Base-by-base conservation (phyloP, 2,797 vertebrate species). In the Pseudomugil gertrudae region DNA sequence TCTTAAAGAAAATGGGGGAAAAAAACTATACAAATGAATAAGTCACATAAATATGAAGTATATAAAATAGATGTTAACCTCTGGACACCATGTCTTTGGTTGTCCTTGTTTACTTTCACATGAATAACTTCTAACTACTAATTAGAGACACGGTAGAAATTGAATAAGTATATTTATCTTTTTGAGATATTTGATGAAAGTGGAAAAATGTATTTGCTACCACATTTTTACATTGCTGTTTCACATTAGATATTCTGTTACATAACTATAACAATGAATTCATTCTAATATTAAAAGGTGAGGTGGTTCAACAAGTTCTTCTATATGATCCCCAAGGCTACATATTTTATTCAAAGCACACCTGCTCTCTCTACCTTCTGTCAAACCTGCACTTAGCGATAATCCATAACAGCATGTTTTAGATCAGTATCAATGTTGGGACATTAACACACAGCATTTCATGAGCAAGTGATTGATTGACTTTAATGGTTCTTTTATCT, bases 361-460 rank as follows among this genome's bases (percentile, higher is more conserved):
- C 66, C 75, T 21, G 11, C 32, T 3, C 13, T 1, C 19, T 43
- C 38, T 19, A 63, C 65, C 59, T 76, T 70, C 19, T 9, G 63
- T 75, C 72, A 80, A 68, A 81, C 63, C 35, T 83, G 74, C 26
- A 77, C 63, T 19, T 54, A 63, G 65, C 11, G 15, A 48, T 33
- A 54, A 50, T 15, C 50, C 2, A 4, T 53, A 47, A 72, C 26
- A 38, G 32, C 35, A 55, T n/a, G 55, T 77, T 66, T 32, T 56
- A 63, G n/a, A 73, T 15, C 48, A 68, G 10, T 40, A 33, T 35
- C 65, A 68, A 75, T 48, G 30, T 48, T 57, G 55, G 27, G 17
- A 19, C 62, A 47, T 79, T 35, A 66, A 61, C 6, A 14, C 48
- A 72, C 17, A 59, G 23, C 66, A 17, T 63, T n/a, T 32, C 62